Base-by-base conservation (phyloP, 2,888 invertebrate species). In the Schizotus pectinicornis region DNA sequence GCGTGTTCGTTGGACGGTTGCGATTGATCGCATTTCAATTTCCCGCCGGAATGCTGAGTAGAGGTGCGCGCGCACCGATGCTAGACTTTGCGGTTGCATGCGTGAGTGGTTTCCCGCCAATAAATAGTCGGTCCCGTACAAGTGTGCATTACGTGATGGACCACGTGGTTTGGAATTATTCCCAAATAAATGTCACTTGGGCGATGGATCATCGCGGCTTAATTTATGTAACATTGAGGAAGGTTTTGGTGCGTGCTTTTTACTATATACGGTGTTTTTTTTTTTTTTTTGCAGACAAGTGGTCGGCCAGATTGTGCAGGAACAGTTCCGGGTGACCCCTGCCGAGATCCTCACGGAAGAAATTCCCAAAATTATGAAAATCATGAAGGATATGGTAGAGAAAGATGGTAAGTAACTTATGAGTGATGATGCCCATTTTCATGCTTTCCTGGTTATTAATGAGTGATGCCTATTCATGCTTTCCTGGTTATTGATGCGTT, bases 271-370 rank as follows among this genome's bases (percentile, higher is more conserved):
- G 12, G n/a, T n/a, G n/a, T n/a, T n/a, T n/a, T n/a, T 45, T 65
- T 61, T 59, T 63, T 74, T 70, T 67, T 69, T 61, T 83, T 84
- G 32, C 81, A 88, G 88, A 67, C 84, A 85, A 77, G 80, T 83
- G 79, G 84, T 85, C 52, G 84, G 85, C 1, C 78, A 83, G 58
- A 79, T 84, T 59, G 76, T 88, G 55, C 76, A 85, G 72, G 85
- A 86, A 61, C 81, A 86, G 50, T 82, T 85, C 67, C 79, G 81
- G 59, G 78, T 77, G 34, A 81, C 82, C 13, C 71, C 77, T n/a
- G 62, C 73, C 30, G 79, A 79, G 12, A 67, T 73, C 45, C 70
- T 78, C 49, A 69, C 76, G 3, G 68, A 77, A 38, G 81, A 81
- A 54, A 75, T 82, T 42, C 77, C 79, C 45, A 76, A 77, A 31